phyloP scores from a whole-genome alignment of 2,888 invertebrate species.

The Ormyrus nitidulus region DNA sequence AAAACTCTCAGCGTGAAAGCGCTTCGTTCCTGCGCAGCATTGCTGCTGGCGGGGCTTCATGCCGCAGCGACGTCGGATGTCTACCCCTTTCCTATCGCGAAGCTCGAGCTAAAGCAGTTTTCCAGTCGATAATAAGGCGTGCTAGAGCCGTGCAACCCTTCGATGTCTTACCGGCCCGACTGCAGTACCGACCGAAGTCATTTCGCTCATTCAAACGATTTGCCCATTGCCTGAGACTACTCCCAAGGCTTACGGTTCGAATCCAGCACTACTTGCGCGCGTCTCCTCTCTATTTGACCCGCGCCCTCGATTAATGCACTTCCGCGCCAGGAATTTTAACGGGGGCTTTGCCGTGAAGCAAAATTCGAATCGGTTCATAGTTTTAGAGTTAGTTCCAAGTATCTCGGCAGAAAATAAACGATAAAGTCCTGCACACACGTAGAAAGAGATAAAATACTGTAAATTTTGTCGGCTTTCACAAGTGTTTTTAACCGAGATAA shows the following conservation, averaged over 20 bases:
- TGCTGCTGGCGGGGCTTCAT: neutral
- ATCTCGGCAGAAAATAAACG: no score
- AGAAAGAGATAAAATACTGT: no score
- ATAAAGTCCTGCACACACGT: no score
- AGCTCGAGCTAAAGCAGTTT: constrained; percentile 62
- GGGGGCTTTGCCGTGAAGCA: constrained; percentile 1
- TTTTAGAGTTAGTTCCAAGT: no score
- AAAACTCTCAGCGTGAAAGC: no score
- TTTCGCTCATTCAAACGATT: constrained; percentile 24
- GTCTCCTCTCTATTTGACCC: no score
- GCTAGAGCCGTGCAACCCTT: constrained; percentile 55
- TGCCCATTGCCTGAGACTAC: neutral
- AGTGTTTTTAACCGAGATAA: no score
- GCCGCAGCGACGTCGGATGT: constrained; percentile 59
- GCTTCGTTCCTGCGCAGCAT: no score
- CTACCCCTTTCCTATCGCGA: constrained; percentile 71
- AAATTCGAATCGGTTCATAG: no score
- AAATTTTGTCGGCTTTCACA: no score
- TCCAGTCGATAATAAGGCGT: constrained; percentile 73
- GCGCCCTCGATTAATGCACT: neutral
- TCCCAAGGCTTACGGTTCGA: neutral
- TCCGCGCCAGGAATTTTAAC: neutral
- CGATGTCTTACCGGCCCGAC: constrained; percentile 63
- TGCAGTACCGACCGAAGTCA: constrained; percentile 69
- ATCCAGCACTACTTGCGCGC: constrained; percentile 4